Evolutionary conservation across 37 sponge, comb jelly and placozoan genomes (phyloP).

Genomic region (Geodia barretti): DNA sequence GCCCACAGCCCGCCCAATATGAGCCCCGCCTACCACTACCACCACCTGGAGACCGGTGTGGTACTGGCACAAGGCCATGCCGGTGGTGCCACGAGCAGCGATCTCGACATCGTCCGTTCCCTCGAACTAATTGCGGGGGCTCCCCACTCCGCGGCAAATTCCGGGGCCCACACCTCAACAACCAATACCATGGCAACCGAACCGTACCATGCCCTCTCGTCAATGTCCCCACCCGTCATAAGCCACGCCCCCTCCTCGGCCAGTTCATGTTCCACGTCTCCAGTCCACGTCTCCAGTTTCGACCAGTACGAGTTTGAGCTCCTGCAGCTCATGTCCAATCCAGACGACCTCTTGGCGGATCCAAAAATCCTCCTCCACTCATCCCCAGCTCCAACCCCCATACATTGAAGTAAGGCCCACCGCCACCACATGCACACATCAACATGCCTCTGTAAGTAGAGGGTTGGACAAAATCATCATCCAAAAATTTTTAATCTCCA

Average conservation of each 20-base stretch:
- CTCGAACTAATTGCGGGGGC: conserved; percentile 23
- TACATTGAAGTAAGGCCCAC: no score
- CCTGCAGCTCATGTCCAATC: conserved; percentile 9
- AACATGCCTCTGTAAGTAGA: no score
- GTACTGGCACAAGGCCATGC: neutral
- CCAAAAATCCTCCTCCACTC: neutral
- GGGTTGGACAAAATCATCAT: no score
- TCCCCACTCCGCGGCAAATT: no score
- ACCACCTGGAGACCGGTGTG: neutral
- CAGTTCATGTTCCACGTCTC: neutral
- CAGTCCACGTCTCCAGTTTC: neutral
- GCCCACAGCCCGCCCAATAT: neutral
- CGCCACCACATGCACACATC: no score
- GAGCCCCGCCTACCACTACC: conserved; percentile 5
- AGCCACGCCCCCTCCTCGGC: neutral
- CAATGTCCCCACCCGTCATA: no score
- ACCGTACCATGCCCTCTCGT: neutral
- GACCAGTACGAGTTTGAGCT: conserved; percentile 21
- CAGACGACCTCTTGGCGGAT: conserved; percentile 24
- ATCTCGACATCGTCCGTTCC: conserved; percentile 23
- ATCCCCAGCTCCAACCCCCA: neutral
- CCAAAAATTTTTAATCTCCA: no score
- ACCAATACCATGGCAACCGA: neutral
- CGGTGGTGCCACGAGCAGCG: no score
- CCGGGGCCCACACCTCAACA: neutral